phyloP scores from a whole-genome alignment of 2,113 vertebrate genomes.

The Callipepla squamata region DNA sequence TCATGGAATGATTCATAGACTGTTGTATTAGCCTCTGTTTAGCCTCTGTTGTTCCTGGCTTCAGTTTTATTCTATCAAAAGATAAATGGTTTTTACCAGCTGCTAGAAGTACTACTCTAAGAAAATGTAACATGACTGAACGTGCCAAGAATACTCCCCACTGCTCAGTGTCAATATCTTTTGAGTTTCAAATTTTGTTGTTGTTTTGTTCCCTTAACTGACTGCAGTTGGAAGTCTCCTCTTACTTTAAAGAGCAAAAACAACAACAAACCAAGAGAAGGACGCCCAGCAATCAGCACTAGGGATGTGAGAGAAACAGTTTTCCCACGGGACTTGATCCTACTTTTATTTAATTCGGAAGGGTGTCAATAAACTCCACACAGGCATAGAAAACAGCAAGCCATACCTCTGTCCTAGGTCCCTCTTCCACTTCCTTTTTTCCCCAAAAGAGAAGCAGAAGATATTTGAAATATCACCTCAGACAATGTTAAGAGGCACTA shows the following conservation, averaged over 20 bases:
- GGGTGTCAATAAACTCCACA: neutral
- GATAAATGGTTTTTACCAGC: neutral
- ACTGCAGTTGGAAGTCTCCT: neutral
- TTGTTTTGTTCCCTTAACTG: neutral
- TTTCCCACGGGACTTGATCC: neutral
- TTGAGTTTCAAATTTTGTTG: rapidly evolving
- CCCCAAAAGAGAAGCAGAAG: neutral
- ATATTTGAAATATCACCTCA: neutral
- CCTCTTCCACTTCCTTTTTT: neutral
- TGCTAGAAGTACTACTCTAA: neutral
- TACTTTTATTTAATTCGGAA: neutral
- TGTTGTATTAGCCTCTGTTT: neutral
- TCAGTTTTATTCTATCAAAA: neutral
- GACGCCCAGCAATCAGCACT: neutral
- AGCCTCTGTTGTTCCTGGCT: neutral
- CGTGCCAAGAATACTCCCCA: neutral
- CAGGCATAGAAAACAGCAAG: neutral
- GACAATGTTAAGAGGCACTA: neutral
- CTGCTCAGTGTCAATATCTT: neutral
- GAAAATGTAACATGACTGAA: neutral
- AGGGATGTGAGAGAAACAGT: neutral
- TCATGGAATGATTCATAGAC: neutral
- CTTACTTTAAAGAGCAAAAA: neutral
- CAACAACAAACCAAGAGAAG: neutral
- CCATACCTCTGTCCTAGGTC: neutral